Percentiles rank a stretch among this genome's conserved stretches.
Conservation (phyloP, 2,797 vertebrate genomes). For the Paramormyrops hopkinsi region DNA sequence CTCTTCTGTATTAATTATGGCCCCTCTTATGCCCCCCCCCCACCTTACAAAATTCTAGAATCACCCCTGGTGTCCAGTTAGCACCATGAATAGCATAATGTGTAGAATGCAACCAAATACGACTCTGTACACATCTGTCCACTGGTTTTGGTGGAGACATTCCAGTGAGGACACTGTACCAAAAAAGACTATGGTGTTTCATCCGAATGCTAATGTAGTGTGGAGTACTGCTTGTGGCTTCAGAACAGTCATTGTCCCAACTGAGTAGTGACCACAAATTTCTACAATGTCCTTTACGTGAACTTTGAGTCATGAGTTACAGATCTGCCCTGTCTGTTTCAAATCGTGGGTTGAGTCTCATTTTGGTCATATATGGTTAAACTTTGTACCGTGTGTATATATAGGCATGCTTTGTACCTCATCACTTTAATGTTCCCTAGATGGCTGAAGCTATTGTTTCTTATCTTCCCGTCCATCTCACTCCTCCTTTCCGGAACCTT, state of each 20-base stretch:
- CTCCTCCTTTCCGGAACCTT: conserved; percentile 12
- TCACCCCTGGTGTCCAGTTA: background rate
- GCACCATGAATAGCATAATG: background rate
- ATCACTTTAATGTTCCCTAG: background rate
- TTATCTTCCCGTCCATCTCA: background rate
- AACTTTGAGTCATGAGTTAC: background rate
- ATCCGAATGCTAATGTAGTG: background rate
- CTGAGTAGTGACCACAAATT: background rate
- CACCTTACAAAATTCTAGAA: background rate
- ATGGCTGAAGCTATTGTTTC: background rate
- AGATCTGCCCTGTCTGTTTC: background rate
- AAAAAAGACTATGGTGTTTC: background rate
- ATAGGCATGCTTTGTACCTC: background rate
- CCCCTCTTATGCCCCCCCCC: background rate
- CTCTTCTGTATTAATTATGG: background rate
- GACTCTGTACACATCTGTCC: background rate
- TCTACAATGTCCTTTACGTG: background rate
- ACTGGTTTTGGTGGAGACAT: background rate
- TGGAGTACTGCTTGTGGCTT: background rate
- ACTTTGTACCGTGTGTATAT: background rate
- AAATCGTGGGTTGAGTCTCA: background rate
- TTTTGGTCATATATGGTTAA: background rate
- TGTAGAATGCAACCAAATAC: background rate
- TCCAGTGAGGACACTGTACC: background rate
- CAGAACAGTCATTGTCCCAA: background rate